Evolutionary conservation across 2,888 invertebrate genomes (phyloP), one percentile per base, ranked within the genome.

Genomic region (Dermolepida albohirtum): DNA sequence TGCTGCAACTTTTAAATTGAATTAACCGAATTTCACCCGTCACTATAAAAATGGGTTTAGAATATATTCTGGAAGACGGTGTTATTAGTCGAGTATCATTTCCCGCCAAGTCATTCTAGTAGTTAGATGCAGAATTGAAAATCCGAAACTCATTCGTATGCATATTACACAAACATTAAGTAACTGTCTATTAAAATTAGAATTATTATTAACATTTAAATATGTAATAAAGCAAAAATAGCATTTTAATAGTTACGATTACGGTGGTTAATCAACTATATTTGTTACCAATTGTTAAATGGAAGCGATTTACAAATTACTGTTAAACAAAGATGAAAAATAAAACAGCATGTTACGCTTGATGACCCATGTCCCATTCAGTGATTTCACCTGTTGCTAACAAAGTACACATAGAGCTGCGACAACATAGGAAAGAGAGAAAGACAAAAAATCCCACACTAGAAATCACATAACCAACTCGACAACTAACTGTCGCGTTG

Each of bases 361-460:
- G 73, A 74, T 76, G 77, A 74, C 71, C 74, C 76, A 76, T 75
- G 75, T 75, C 75, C 74, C 75, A 76, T 74, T 76, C 73, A 70
- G 57, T 71, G 74, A 75, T 76, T 77, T 76, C 75, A 75, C 75
- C 73, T 70, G 70, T 70, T 69, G 71, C 72, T 63, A 59, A 43
- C 68, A 72, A 71, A 74, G 47, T 49, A 34, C 34, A 16, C n/a
- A 47, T 62, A 62, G 17, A 34, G 47, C 59, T 22, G 22, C 59
- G 59, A 52, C 34, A 52, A 52, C 34, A 34, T 34, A 52, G 52
- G 22, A 22, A 16, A 14, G 52, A 54, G 54, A 40, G 47, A 34
- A 62, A 16, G 14, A 29, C 34, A 62, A 62, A 62, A 62, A 49
- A 62, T 47, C 47, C 17, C 34, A 62, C 49, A 62, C 44, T 27